A percentile compares a stretch with the other conserved stretches of the same genome.
Conservation (phyloP, 2,888 invertebrate genomes). For the Eumacrocentrus americanus region DNA sequence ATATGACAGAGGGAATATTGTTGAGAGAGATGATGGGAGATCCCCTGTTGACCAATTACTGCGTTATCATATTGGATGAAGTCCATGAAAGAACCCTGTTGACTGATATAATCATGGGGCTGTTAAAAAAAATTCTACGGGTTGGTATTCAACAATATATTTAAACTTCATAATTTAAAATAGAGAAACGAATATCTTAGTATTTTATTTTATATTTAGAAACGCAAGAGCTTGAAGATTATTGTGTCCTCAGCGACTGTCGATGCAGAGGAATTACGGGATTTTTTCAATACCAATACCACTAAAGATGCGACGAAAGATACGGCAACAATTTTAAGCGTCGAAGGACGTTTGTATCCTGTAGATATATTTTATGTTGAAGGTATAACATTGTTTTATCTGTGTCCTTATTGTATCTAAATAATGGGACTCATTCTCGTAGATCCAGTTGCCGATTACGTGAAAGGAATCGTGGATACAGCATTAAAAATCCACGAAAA, state of each 20-base stretch:
- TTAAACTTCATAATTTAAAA: not conserved
- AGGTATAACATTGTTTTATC: slow-evolving; percentile 61
- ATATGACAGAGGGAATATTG: slow-evolving; percentile 95
- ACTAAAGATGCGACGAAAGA: slow-evolving; percentile 64
- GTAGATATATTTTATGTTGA: slow-evolving; percentile 83
- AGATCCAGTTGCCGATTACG: slow-evolving; percentile 90
- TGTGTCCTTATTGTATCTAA: not conserved
- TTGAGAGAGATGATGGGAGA: slow-evolving; percentile 94
- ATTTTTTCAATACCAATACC: slow-evolving; percentile 75
- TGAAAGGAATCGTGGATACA: slow-evolving; percentile 85
- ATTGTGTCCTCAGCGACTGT: slow-evolving; percentile 95
- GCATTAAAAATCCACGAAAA: slow-evolving; percentile 86
- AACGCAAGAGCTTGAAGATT: slow-evolving; percentile 80
- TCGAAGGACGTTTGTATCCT: slow-evolving; percentile 87
- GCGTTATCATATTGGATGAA: slow-evolving; percentile 89
- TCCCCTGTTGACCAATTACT: slow-evolving; percentile 87
- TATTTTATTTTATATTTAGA: slow-evolving; percentile 62
- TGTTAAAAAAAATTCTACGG: slow-evolving; percentile 88
- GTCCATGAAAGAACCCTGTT: slow-evolving; percentile 93
- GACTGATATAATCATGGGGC: slow-evolving; percentile 92
- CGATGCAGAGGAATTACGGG: slow-evolving; percentile 84
- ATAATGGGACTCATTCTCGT: slow-evolving; percentile 32
- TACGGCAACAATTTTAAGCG: slow-evolving; percentile 81
- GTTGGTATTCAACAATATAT: slow-evolving; percentile 59
- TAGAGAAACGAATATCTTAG: not conserved